Base-by-base conservation (phyloP, 2,113 vertebrate species). In the Collichthys lucidus region DNA sequence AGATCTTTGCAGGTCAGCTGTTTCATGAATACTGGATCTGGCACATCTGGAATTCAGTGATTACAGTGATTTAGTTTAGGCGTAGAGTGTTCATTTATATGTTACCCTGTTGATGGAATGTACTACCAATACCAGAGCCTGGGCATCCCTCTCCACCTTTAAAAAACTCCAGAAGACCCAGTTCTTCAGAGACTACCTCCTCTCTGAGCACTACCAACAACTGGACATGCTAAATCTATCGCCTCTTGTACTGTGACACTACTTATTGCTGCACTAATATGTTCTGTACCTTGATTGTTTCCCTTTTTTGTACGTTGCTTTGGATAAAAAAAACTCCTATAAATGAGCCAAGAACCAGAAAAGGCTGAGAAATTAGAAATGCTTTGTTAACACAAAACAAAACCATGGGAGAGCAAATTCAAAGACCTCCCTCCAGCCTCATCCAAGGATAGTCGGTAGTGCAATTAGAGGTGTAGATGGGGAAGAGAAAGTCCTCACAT, bases 401-500 rank as follows among this genome's bases (percentile, higher is more conserved):
- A 49, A 60, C 24, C 46, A 12, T 29, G 22, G 15, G 17, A 22
- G 42, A 69, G 31, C 5, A 29, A n/a, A 49, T 29, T 16, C 5
- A 49, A 16, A 49, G 14, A 50, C 17, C 17, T 6, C 17, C 55
- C 22, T 12, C 53, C 22, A 2, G 4, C 11, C n/a, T 46, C 40
- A 46, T 53, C 47, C 61, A 31, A 4, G 11, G 24, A 16, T 22
- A 16, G 14, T 12, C 35, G 7, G 11, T 4, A 40, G 26, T 14
- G 59, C 17, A 15, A 55, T 11, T 50, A 3, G 3, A 70, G 11
- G 16, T 47, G 12, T 14, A 14, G 15, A 64, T 46, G 11, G 35
- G 15, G 16, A 82, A 62, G 49, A 46, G 31, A 60, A 44, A 4
- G 64, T 57, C 60, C 47, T 70, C 63, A 29, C 47, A 57, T 53